Evolutionary conservation across 2,888 invertebrate genomes (phyloP), one percentile per base, ranked within the genome.

Genomic region (Drosophila rubida): DNA sequence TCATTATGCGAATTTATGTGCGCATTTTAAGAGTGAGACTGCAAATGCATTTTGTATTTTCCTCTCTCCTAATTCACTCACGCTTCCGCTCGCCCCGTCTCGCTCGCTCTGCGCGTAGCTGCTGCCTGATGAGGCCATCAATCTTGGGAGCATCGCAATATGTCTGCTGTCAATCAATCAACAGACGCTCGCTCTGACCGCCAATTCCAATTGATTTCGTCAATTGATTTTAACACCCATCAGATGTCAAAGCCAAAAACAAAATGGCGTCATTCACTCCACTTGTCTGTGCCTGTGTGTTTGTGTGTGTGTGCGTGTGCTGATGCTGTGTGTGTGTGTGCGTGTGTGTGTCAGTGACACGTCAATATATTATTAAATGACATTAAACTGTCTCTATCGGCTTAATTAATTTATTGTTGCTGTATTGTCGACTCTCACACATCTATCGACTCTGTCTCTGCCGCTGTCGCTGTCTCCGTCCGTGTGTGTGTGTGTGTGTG

Each of bases 391-490:
- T 91, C 91, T 91, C 90, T 89, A 91, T 91, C 90, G 90, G 84
- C 90, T 91, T 91, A 91, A 91, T 91, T 91, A 91, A 91, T 91
- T 91, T 91, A 91, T 91, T 91, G 84, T 89, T 90, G 84, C 88
- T 90, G 88, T 90, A 80, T 83, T 80, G 84, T 74, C 78, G 73
- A 74, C 78, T 65, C 64, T 16, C 69, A 65, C 68, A 69, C 48
- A 65, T 63, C 55, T 62, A 48, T 58, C 55, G 23, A 45, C 45
- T 27, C 39, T 19, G 35, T 27, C 14, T 32, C 11, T 27, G 8
- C 7, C 13, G 25, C 32, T 44, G 13, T 3, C 49, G 22, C 25
- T 19, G 30, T 13, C 16, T 46, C 19, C 16, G 23, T 37, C 7
- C 50, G 27, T 39, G 30, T 41, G 35, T 48, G 23, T 41, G 66